phyloP scores from a whole-genome alignment of 2,797 vertebrate species.

The Hylomyscus alleni region DNA sequence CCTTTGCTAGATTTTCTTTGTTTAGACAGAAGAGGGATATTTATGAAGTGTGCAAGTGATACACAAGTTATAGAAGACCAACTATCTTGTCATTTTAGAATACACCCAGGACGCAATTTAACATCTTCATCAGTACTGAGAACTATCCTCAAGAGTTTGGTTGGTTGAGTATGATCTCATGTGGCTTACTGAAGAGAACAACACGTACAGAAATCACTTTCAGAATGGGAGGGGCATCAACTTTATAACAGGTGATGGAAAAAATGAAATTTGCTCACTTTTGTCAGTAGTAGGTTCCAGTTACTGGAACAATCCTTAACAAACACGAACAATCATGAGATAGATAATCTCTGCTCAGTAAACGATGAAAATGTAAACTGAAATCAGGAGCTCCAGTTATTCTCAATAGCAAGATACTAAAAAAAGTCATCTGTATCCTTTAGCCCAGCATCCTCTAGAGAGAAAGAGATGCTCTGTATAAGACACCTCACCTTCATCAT shows the following conservation, averaged over 20 bases:
- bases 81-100: not conserved
- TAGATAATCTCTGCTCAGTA: not conserved
- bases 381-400: constrained; percentile 36
- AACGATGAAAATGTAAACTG: not conserved
- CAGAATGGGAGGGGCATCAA: not conserved
- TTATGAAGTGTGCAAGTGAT: constrained; percentile 48
- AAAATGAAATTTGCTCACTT: constrained; percentile 22
- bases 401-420: constrained; percentile 27
- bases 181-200: not conserved
- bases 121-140: constrained; percentile 43
- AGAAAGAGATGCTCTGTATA: constrained; percentile 17
- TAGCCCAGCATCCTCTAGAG: constrained; percentile 29
- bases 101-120: not conserved
- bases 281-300: not conserved
- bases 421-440: constrained; percentile 39
- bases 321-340: not conserved
- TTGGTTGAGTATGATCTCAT: not conserved
- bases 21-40: not conserved
- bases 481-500: constrained; percentile 35
- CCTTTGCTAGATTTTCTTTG: constrained; percentile 12
- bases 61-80: constrained; percentile 7
- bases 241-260: constrained; percentile 41
- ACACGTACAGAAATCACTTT: not conserved
- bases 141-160: not conserved
- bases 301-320: not conserved